These are phyloP conservation scores for Carcinoscorpius rotundicauda DNA, from an alignment of 1,140 invertebrate species.

Conservation along the genomic window DNA sequence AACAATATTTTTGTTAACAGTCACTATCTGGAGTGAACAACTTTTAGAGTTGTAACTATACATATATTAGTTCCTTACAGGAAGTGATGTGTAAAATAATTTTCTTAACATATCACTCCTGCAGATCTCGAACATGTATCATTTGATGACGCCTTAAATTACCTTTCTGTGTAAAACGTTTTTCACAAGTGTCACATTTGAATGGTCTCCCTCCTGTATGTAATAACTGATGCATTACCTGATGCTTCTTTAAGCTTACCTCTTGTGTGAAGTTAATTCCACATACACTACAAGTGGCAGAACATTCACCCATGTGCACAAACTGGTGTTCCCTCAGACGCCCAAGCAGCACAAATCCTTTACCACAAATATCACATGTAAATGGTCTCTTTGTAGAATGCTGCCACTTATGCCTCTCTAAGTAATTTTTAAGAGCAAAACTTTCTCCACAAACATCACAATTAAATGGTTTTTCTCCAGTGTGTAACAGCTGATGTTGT, in stretches of 20 bases:
- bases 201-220: constrained; percentile 23
- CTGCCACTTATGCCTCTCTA: constrained; percentile 34
- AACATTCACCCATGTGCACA: constrained; percentile 18
- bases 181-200: constrained; percentile 36
- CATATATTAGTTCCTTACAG: too few relatives aligned
- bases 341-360: constrained; percentile 28
- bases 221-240: constrained; percentile 22
- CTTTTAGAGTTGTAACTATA: too few relatives aligned
- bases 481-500: constrained; percentile 33
- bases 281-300: constrained; percentile 19
- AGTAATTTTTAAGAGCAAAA: constrained; percentile 34
- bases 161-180: constrained; percentile 34
- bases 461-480: constrained; percentile 35
- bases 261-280: constrained; percentile 16
- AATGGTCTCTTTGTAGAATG: constrained; percentile 34
- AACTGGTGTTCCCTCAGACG: constrained; percentile 13
- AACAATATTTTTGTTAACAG: too few relatives aligned
- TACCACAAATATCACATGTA: constrained; percentile 36
- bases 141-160: constrained; percentile 28
- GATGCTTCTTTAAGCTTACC: constrained; percentile 22
- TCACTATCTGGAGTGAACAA: too few relatives aligned
- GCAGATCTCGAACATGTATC: constrained; percentile 4
- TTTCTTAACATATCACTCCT: too few relatives aligned
- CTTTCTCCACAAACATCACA: constrained; percentile 32
- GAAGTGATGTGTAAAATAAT: too few relatives aligned